Evolutionary conservation across 1,140 invertebrate genomes (phyloP).

Genomic region (Bombus waltoni): DNA sequence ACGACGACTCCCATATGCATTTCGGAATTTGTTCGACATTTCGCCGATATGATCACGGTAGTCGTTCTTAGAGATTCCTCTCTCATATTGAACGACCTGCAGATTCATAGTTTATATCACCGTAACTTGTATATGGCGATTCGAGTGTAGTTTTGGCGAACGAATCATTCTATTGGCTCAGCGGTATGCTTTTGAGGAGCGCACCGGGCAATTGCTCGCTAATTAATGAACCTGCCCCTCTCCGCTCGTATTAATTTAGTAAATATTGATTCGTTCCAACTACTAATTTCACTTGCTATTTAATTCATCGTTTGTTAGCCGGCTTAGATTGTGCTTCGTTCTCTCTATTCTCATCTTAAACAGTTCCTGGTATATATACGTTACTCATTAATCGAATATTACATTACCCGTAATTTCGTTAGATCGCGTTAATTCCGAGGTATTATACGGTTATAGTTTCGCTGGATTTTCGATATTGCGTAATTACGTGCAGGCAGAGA

Average conservation of each 20-base stretch:
- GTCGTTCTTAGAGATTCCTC: background rate
- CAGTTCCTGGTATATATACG: background rate
- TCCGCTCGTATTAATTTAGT: background rate
- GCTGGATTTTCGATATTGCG: background rate
- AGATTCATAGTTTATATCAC: conserved; percentile 20
- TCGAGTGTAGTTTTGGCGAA: background rate
- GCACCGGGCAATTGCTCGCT: background rate
- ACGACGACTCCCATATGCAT: no score
- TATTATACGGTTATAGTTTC: background rate
- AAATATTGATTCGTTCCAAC: conserved; percentile 29
- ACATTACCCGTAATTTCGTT: background rate
- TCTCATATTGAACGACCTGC: no score
- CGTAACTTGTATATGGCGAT: background rate
- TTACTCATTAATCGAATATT: conserved; percentile 1
- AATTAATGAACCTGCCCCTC: background rate
- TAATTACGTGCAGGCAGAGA: background rate
- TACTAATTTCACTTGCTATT: conserved; percentile 18
- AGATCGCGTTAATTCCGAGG: background rate
- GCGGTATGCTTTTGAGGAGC: background rate
- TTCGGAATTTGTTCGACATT: no score
- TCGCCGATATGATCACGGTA: no score
- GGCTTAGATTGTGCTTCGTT: background rate
- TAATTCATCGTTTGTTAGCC: background rate
- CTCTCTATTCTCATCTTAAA: background rate
- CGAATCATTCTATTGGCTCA: background rate